Evolutionary conservation across 2,888 invertebrate genomes (phyloP).

Genomic region (Cephus rjabovi): DNA sequence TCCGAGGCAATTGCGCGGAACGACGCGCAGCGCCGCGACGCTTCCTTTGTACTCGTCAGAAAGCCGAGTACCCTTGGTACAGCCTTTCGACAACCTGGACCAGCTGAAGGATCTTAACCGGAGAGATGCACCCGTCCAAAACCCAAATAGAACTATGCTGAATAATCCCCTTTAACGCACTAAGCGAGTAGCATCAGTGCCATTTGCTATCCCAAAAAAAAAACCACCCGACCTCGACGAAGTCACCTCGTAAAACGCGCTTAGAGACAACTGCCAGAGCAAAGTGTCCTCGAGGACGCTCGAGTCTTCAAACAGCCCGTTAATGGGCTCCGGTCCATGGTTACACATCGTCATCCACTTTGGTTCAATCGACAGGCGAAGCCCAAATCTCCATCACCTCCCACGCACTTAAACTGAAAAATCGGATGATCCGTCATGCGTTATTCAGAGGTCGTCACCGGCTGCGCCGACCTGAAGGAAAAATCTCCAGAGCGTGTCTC

Average conservation of each 20-base stretch:
- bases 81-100: too few species aligned
- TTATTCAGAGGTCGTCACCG: neutral
- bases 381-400: neutral
- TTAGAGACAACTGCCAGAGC: conserved; percentile 25
- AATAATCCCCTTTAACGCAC: too few species aligned
- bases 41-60: too few species aligned
- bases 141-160: too few species aligned
- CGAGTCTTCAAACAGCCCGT: conserved; percentile 44
- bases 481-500: neutral
- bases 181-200: too few species aligned
- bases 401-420: neutral
- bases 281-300: conserved; percentile 35
- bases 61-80: too few species aligned
- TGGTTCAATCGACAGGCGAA: neutral
- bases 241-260: conserved; percentile 44
- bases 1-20: neutral
- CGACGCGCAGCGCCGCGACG: neutral
- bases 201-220: neutral
- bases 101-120: too few species aligned
- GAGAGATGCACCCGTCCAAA: too few species aligned
- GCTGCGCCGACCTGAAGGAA: too few species aligned
- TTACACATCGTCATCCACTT: conserved; percentile 7
- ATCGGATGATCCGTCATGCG: neutral
- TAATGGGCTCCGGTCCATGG: conserved; percentile 37
- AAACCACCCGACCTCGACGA: conserved; percentile 30